Base-by-base conservation (phyloP, 2,113 vertebrate genomes). In the Microcebus murinus region DNA sequence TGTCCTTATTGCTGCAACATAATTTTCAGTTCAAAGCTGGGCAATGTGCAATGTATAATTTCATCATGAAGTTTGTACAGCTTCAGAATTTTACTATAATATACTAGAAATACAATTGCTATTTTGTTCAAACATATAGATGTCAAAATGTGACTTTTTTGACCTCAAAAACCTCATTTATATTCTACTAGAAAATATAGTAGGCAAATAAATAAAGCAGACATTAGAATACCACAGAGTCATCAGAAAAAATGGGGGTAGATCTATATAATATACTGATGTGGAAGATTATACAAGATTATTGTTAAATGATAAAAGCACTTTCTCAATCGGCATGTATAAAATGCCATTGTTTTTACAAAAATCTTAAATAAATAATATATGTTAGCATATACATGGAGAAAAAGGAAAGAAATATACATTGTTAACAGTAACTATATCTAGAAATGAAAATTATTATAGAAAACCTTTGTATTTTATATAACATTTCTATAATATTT, bases 71-170 rank as follows among this genome's bases (percentile, higher is more conserved):
- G 36, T 87, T 91, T 55, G 14, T 57, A 81, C 23, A 83, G 91
- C 29, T 88, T 95, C 70, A 81, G 55, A 48, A 14, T 52, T 73
- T 61, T 87, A 90, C 17, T 95, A 27, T 13, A 36, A 31, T 84
- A 34, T 45, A 55, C 25, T 74, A 86, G 50, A 76, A 86, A 92
- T 57, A 82, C 14, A 92, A 81, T 42, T 48, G 17, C 36, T 95
- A 57, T 92, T 92, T 39, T 34, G 23, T 61, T 81, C 29, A 93
- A 95, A 85, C 20, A 59, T 67, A 73, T 31, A 39, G 31, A 59
- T 82, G 39, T 48, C 70, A 67, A 94, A 90, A 87, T 85, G n/a
- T 67, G 61, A 81, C 20, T 17, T 96, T 96, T 96, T 87, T 45
- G 27, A 65, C 52, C n/a, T 91, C 57, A 87, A 91, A 87, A 74